Evolutionary conservation across 2,113 vertebrate species (phyloP).

Genomic region (Antechinus flavipes): DNA sequence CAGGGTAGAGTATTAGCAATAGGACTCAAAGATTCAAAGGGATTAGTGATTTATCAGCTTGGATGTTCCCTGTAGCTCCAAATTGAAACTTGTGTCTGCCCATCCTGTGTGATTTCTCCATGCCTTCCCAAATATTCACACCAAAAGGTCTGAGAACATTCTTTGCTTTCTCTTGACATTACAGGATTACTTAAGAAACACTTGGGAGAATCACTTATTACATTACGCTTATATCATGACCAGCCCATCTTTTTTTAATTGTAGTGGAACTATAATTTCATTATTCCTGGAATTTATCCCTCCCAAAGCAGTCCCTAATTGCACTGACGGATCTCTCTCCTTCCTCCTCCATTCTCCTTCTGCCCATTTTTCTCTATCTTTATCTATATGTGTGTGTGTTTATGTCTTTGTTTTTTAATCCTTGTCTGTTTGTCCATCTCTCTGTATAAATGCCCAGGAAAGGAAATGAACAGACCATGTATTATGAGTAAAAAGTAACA

Average conservation of each 20-base stretch:
- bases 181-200: not conserved
- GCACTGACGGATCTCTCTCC: not conserved
- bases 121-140: not conserved
- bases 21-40: not conserved
- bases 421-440: too few species aligned
- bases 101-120: not conserved
- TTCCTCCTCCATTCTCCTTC: too few species aligned
- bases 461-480: not conserved
- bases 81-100: not conserved
- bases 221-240: not conserved
- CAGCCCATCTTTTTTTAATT: not conserved
- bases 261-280: not conserved
- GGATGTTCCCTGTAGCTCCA: not conserved
- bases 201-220: not conserved
- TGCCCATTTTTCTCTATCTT: too few species aligned
- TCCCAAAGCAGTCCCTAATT: not conserved
- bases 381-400: too few species aligned
- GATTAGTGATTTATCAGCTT: not conserved
- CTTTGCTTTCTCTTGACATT: not conserved
- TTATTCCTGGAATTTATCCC: not conserved
- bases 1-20: not conserved
- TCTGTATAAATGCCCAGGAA: not conserved
- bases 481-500: too few species aligned
- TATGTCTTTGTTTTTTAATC: too few species aligned
- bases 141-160: not conserved